These are phyloP conservation scores for Leucoma salicis DNA, from an alignment of 2,888 invertebrate species.

Conservation along the genomic window DNA sequence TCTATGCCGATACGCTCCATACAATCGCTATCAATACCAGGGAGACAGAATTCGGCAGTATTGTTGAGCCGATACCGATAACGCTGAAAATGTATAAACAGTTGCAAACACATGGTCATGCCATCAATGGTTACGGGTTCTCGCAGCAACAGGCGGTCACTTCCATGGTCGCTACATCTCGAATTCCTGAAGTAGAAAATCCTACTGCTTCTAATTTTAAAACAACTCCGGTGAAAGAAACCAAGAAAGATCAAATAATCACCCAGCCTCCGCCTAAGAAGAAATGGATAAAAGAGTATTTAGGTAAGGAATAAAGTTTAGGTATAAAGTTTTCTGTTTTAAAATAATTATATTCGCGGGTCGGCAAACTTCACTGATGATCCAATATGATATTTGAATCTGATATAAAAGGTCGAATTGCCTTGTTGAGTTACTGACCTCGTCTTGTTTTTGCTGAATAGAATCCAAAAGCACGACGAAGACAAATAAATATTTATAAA, in stretches of 20 bases:
- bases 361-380: not conserved
- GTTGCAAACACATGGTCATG: conserved; percentile 47
- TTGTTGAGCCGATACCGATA: conserved; percentile 68
- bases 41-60: conserved; percentile 70
- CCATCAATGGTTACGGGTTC: conserved; percentile 52
- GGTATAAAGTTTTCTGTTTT: not conserved
- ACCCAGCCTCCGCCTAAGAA: conserved; percentile 85
- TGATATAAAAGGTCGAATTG: conserved; percentile 29
- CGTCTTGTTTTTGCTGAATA: conserved; percentile 53
- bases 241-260: conserved; percentile 48
- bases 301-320: conserved; percentile 70
- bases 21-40: conserved; percentile 69
- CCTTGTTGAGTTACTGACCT: conserved; percentile 52
- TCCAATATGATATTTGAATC: conserved; percentile 24
- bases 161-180: conserved; percentile 44
- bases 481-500: conserved; percentile 18
- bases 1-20: conserved; percentile 62
- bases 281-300: conserved; percentile 87
- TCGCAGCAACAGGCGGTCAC: conserved; percentile 50
- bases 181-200: conserved; percentile 41
- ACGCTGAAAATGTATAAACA: conserved; percentile 64
- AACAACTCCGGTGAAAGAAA: conserved; percentile 47
- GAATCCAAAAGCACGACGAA: conserved; percentile 43
- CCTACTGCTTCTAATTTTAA: conserved; percentile 46
- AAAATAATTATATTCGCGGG: conserved; percentile 9